Evolutionary conservation across 30 jellyfish, hydroid and myxozoan species (phyloP).

Genomic region (Calvadosia cruxmelitensis): DNA sequence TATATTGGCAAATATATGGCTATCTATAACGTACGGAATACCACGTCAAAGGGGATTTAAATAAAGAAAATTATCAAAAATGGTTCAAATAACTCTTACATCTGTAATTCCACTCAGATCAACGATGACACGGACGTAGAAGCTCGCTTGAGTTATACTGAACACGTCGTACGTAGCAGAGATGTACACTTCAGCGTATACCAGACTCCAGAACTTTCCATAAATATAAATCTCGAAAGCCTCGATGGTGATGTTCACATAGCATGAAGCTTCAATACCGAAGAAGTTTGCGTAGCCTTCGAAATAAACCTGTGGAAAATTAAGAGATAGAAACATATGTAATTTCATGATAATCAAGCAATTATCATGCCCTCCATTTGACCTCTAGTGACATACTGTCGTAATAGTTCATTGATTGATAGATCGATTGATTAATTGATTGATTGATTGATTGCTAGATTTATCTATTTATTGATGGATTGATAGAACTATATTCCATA

Average conservation of each 20-base stretch:
- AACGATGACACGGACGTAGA: conserved; percentile 85
- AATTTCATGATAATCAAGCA: too few relatives aligned
- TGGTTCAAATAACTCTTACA: conserved; percentile 23
- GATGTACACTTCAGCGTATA: conserved; percentile 80
- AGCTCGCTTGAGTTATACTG: conserved; percentile 49
- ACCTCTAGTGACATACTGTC: too few relatives aligned
- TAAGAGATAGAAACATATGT: too few relatives aligned
- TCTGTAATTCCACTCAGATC: conserved; percentile 78
- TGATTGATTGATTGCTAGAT: too few relatives aligned
- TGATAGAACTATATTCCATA: too few relatives aligned
- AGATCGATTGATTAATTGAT: too few relatives aligned
- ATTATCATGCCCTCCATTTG: too few relatives aligned
- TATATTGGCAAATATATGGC: too few relatives aligned
- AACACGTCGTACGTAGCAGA: conserved; percentile 71
- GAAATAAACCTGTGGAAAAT: conserved; percentile 65
- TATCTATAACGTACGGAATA: too few relatives aligned
- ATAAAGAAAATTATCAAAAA: not conserved
- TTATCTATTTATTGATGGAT: too few relatives aligned
- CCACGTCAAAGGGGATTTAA: not conserved
- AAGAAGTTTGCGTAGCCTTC: conserved; percentile 83
- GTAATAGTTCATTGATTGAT: too few relatives aligned
- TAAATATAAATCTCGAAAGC: conserved; percentile 69
- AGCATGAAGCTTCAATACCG: conserved; percentile 81
- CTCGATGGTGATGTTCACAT: conserved; percentile 63
- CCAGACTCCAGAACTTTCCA: conserved; percentile 85